These are phyloP conservation scores for Phrynosoma platyrhinos DNA, from an alignment of 2,113 vertebrate species.

Conservation along the genomic window DNA sequence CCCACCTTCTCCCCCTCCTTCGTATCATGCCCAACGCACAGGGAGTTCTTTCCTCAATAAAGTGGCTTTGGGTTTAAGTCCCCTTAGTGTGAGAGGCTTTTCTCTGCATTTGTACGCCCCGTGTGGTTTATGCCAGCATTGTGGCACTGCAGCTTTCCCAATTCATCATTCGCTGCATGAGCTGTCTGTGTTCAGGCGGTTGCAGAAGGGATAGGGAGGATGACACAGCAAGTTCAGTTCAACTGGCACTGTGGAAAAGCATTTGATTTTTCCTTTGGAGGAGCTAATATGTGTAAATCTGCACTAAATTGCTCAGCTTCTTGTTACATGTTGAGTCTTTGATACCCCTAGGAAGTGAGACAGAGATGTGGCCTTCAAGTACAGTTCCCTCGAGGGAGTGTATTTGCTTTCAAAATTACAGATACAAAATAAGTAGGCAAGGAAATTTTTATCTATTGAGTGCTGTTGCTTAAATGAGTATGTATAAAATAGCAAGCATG, in stretches of 20 bases:
- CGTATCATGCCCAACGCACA: constrained; percentile 27
- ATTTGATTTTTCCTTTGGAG: constrained; percentile 55
- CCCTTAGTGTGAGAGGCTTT: constrained; percentile 63
- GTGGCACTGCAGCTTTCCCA: constrained; percentile 66
- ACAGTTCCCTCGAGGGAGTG: constrained; percentile 51
- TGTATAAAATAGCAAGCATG: background rate
- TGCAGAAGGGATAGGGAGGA: constrained; percentile 54
- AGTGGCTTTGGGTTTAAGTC: constrained; percentile 61
- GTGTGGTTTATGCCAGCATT: constrained; percentile 54
- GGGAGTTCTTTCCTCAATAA: constrained; percentile 59
- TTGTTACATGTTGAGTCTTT: constrained; percentile 55
- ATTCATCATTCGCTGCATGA: constrained; percentile 65
- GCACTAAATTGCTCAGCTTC: constrained; percentile 65
- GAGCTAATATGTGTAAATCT: constrained; percentile 61
- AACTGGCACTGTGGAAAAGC: constrained; percentile 12
- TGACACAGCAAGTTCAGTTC: constrained; percentile 50
- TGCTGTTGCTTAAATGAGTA: background rate
- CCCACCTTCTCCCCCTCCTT: constrained; percentile 34
- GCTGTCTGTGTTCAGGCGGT: constrained; percentile 57
- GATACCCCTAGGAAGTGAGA: constrained; percentile 37
- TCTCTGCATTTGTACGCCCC: constrained; percentile 51
- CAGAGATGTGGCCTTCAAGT: constrained; percentile 62
- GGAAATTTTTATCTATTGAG: background rate
- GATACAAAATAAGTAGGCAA: background rate
- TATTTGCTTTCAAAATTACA: constrained; percentile 16